These are phyloP conservation scores for Campoletis raptor DNA, from an alignment of 2,888 invertebrate genomes.

Conservation along the genomic window DNA sequence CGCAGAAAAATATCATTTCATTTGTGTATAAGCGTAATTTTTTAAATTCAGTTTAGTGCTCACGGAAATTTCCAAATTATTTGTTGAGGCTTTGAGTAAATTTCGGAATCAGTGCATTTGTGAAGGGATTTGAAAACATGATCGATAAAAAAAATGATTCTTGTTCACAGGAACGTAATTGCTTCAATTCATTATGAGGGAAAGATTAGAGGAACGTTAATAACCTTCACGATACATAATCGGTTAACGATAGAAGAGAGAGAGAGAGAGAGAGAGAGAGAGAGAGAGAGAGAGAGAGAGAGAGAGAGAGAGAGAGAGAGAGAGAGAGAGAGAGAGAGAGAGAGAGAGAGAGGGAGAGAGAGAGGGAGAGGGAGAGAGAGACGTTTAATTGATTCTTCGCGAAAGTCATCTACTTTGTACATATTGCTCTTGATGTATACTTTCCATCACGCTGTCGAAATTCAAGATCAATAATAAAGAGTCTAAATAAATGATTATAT, in stretches of 20 bases:
- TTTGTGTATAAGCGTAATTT: background rate
- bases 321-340: background rate
- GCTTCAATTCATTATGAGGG: background rate
- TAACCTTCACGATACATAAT: background rate
- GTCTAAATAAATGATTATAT: background rate
- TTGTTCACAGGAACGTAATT: background rate
- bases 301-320: background rate
- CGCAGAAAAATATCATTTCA: background rate
- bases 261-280: background rate
- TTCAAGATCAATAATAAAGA: background rate
- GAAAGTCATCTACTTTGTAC: background rate
- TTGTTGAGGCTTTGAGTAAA: background rate
- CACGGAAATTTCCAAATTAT: background rate
- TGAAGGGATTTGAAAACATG: background rate
- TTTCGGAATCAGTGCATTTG: background rate
- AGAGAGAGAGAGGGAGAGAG: background rate
- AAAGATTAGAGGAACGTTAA: background rate
- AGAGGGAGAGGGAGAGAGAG: background rate
- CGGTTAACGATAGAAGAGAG: background rate
- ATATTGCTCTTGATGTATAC: background rate
- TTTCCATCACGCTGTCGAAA: background rate
- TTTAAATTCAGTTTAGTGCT: background rate
- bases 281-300: background rate
- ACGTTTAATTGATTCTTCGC: background rate
- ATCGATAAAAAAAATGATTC: background rate